Conservation (phyloP, 2,888 invertebrate genomes). For the Bhutanitis thaidina region DNA sequence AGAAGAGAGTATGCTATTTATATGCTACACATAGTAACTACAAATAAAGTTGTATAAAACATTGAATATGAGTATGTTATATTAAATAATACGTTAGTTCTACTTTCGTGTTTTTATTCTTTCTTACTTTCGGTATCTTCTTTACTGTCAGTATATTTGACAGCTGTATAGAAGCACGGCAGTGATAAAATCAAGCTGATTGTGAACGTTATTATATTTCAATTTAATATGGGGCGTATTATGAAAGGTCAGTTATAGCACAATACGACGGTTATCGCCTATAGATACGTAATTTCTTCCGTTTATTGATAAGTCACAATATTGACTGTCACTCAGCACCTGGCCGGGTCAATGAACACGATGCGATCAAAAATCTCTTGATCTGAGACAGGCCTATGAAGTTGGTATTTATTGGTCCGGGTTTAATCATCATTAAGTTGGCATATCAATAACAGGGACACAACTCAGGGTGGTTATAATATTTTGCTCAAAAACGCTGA, state of each 20-base stretch:
- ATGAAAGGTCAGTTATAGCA: slow-evolving; percentile 66
- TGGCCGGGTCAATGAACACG: slow-evolving; percentile 59
- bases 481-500: too few species aligned
- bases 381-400: not conserved
- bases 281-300: slow-evolving; percentile 65
- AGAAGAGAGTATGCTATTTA: too few species aligned
- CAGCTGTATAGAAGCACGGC: slow-evolving; percentile 49
- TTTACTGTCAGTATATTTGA: slow-evolving; percentile 40
- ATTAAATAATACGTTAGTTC: too few species aligned
- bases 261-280: slow-evolving; percentile 51
- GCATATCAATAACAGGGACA: too few species aligned
- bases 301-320: slow-evolving; percentile 62
- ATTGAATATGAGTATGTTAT: too few species aligned
- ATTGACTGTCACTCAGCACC: slow-evolving; percentile 65
- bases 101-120: not conserved
- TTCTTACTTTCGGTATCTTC: slow-evolving; percentile 22
- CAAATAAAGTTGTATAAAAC: too few species aligned
- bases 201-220: slow-evolving; percentile 43
- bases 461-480: too few species aligned
- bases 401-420: too few species aligned
- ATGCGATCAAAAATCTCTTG: slow-evolving; percentile 29
- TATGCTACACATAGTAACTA: too few species aligned
- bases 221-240: slow-evolving; percentile 60
- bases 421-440: too few species aligned
- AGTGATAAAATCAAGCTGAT: slow-evolving; percentile 49